Conservation (phyloP, 2,113 vertebrate species). For the Pterocles orientalis region DNA sequence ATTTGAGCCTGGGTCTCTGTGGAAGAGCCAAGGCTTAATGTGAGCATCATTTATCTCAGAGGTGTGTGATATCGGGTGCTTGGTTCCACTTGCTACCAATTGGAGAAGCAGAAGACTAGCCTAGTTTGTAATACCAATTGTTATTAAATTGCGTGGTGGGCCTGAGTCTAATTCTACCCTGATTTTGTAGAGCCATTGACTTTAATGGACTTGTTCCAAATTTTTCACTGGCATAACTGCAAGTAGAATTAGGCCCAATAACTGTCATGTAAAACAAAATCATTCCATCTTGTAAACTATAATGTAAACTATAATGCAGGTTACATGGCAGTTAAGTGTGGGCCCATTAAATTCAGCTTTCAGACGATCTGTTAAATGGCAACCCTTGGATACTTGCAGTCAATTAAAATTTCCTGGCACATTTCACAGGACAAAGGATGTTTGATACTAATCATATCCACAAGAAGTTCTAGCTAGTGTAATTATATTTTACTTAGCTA, state of each 20-base stretch:
- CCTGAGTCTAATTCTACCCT: conserved; percentile 11
- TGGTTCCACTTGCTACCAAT: not conserved
- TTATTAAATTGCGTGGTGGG: not conserved
- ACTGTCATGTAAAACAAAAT: conserved; percentile 46
- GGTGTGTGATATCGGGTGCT: not conserved
- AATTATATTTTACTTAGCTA: conserved; percentile 16
- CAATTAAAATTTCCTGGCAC: conserved; percentile 51
- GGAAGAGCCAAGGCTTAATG: not conserved
- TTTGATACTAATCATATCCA: not conserved
- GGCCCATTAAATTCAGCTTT: conserved; percentile 15
- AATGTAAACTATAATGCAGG: conserved; percentile 18
- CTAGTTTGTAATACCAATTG: not conserved
- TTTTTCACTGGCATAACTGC: not conserved
- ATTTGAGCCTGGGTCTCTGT: not conserved
- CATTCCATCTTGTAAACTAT: conserved; percentile 29
- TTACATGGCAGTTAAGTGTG: not conserved
- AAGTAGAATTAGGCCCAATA: conserved; percentile 20
- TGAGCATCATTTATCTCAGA: not conserved
- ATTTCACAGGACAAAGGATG: not conserved
- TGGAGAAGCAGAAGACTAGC: not conserved
- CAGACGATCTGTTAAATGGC: conserved; percentile 30
- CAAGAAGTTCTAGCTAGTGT: conserved; percentile 7
- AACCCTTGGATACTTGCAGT: not conserved
- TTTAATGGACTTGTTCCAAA: conserved; percentile 22
- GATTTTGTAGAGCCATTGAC: not conserved